phyloP scores from a whole-genome alignment of 2,888 invertebrate genomes.

The Synergus gifuensis region DNA sequence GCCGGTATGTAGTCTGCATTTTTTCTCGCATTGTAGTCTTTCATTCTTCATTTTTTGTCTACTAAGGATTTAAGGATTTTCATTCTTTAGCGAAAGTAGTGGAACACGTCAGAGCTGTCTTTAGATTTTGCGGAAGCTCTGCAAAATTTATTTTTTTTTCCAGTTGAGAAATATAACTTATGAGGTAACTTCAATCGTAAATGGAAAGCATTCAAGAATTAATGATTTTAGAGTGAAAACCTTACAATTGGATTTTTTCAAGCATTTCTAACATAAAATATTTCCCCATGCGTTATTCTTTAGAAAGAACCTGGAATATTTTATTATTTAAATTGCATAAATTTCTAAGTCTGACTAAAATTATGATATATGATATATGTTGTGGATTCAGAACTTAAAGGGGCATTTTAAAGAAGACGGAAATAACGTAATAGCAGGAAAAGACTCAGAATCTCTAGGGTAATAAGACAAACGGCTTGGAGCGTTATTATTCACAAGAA shows the following conservation, averaged over 20 bases:
- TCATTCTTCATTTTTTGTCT: constrained; percentile 34
- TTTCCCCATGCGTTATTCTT: background rate
- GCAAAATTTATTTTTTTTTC: too few relatives aligned
- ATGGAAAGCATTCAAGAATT: too few relatives aligned
- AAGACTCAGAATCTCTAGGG: constrained; percentile 31
- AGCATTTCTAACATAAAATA: background rate
- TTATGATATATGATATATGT: background rate
- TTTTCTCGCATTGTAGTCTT: constrained; percentile 34
- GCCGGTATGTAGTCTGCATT: constrained; percentile 24
- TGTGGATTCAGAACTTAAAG: background rate
- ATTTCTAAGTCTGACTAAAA: background rate
- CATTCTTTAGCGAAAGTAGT: background rate
- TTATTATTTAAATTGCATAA: background rate
- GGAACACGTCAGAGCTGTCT: too few relatives aligned
- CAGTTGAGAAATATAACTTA: too few relatives aligned
- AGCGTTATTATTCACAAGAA: constrained; percentile 40
- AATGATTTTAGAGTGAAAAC: too few relatives aligned
- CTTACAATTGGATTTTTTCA: background rate
- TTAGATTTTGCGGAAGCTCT: too few relatives aligned
- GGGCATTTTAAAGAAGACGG: constrained; percentile 24
- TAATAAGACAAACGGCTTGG: constrained; percentile 36
- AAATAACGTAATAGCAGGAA: constrained; percentile 40
- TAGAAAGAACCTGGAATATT: background rate
- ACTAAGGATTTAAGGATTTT: constrained; percentile 5
- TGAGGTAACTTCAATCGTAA: too few relatives aligned